Conservation (phyloP, 2,113 vertebrate species). For the Scomber japonicus region DNA sequence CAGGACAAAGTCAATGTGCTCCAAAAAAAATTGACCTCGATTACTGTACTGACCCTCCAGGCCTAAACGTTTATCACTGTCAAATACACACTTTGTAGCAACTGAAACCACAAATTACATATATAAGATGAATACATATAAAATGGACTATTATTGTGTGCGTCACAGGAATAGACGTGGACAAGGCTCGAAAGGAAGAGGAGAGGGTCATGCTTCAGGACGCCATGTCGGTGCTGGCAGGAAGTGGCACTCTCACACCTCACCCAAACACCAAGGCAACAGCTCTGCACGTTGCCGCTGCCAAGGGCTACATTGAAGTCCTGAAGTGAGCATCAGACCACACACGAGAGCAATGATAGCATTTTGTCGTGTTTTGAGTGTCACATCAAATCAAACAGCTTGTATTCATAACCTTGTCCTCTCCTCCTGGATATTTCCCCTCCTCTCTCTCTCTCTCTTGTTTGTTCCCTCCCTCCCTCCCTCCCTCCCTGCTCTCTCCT, state of each 20-base stretch:
- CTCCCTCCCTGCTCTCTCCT: neutral
- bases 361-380: conserved; percentile 20
- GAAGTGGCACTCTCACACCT: conserved; percentile 76
- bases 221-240: conserved; percentile 79
- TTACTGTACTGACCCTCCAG: neutral
- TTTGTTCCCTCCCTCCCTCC: neutral
- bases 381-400: neutral
- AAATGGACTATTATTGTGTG: neutral
- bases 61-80: neutral
- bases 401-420: conserved; percentile 20
- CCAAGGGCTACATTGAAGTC: conserved; percentile 89
- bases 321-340: conserved; percentile 81
- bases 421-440: neutral
- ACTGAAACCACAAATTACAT: neutral
- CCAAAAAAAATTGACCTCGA: conserved; percentile 28
- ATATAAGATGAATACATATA: neutral
- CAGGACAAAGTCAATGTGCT: neutral
- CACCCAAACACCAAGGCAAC: conserved; percentile 87
- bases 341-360: neutral
- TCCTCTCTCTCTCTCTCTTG: neutral
- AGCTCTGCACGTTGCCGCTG: conserved; percentile 85
- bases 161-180: conserved; percentile 84
- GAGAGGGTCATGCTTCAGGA: conserved; percentile 87
- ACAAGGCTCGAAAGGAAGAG: conserved; percentile 83
- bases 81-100: neutral